Base-by-base conservation (phyloP, 2,113 vertebrate genomes). In the Chloropsis hardwickii region DNA sequence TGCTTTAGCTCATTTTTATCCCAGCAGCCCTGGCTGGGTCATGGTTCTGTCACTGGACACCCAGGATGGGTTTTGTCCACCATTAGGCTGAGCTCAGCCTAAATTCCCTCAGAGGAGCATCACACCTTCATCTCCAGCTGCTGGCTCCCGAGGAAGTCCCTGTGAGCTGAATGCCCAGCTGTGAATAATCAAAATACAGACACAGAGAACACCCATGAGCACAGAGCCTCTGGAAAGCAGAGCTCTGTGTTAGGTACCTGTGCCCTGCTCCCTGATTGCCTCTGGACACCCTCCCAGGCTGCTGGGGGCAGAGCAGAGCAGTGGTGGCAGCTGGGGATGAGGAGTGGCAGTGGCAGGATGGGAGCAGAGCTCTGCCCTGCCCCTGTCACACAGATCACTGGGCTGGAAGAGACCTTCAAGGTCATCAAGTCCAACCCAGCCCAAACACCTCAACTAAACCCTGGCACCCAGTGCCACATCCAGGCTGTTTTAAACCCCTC, bases 41-140 rank as follows among this genome's bases (percentile, higher is more conserved):
- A 5, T 3, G 5, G 4, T 37, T 16, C 56, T 61, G 20, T 29
- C 48, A 4, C 11, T 27, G 64, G 1, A 29, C 17, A 44, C 35
- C n/a, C 51, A 50, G 37, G 53, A 31, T 4, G 2, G 18, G 6
- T 70, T 91, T 51, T 44, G 14, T 45, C 17, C 5, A 0, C 25
- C 53, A 37, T 37, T 37, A n/a, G 57, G 77, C 23, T 66, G 48
- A 40, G 10, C 71, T 66, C 12, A 2, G 48, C 66, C 66, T 47
- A 15, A 50, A 35, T 50, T 33, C 66, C 27, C 33, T 47, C 74
- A 21, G 73, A 76, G 33, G 57, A 74, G 6, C 33, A 47, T 47
- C 40, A 8, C 1, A 0, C 0, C 0, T 14, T 77, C 33, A 61
- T 15, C 19, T 64, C 5, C 37, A 70, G 57, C 44, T 89, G 14